Conservation (phyloP, 2,113 vertebrate genomes). For the Austrofundulus limnaeus region DNA sequence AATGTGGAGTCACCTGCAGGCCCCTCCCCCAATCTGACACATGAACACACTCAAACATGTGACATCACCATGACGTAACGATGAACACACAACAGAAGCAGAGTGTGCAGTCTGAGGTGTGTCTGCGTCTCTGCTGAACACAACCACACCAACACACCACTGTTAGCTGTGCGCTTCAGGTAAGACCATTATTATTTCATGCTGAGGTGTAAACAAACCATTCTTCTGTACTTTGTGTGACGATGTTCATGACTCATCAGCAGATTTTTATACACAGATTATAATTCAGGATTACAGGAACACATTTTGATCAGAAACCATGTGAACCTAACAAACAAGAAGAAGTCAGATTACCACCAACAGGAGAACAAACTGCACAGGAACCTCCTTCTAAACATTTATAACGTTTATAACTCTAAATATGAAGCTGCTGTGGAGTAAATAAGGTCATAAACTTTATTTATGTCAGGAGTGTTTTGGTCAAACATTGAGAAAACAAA, state of each 20-base stretch:
- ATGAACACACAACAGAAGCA: constrained; percentile 41
- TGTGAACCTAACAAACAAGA: no score
- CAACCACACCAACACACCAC: no score
- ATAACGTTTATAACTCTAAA: neutral
- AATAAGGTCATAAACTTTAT: no score
- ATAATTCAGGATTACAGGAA: no score
- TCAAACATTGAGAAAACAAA: constrained; percentile 13
- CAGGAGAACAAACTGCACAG: no score
- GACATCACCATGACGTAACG: constrained; percentile 13
- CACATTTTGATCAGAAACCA: no score
- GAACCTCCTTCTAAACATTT: no score
- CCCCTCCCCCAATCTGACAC: no score
- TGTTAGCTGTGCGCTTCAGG: constrained; percentile 36
- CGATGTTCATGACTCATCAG: neutral
- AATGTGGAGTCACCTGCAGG: no score
- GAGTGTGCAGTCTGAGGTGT: constrained; percentile 26
- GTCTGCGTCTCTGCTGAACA: no score
- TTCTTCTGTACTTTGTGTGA: constrained; percentile 9
- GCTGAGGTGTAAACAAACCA: constrained; percentile 63
- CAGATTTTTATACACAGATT: neutral
- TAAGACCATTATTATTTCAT: constrained; percentile 67
- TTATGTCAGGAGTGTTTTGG: constrained; percentile 35
- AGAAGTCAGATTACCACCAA: neutral
- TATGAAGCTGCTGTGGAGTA: neutral
- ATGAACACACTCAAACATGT: constrained; percentile 46